Evolutionary conservation across 2,113 vertebrate species (phyloP), one percentile per base, ranked within the genome.

Genomic region (Helogale parvula): DNA sequence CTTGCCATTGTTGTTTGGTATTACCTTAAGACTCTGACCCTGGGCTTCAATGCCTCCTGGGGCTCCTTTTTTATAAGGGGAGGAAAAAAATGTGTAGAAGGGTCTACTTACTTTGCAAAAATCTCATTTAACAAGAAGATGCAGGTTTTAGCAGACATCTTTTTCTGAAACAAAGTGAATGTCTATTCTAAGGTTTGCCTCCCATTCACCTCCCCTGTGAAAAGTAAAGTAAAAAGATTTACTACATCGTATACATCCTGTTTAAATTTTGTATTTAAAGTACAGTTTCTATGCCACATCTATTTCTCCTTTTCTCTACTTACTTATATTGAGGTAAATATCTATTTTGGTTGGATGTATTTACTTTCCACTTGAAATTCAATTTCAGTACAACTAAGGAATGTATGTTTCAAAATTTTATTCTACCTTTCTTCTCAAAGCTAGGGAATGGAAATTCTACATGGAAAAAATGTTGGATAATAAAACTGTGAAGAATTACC

Each of bases 101-200:
- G 98, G 97, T 96, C 97, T 98, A 98, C 97, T 98, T 93, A 79
- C 60, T 84, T 88, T 83, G 91, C 79, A 41, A 95, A 95, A 97
- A 87, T 93, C 74, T 71, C 85, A 93, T 96, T 98, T 97, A 98
- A 98, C 95, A 98, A 93, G 97, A 98, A 98, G 92, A 97, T 97
- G 96, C 84, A 91, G 97, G 93, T 98, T 98, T 98, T 96, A 93
- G 88, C 87, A 98, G 97, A 97, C 92, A 88, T 92, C 92, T 93
- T 98, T 98, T 97, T 98, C 95, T 97, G 96, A 97, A 98, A 97
- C 93, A 97, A 98, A 98, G 98, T 95, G 98, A 98, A 98, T 97
- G 88, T 57, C 83, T 93, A 94, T 98, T 98, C 84, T 88, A 96
- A 72, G 91, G 33, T 96, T 80, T 79, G 91, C 95, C 91, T 97